A percentile compares a stretch with the other conserved stretches of the same genome.
These are phyloP conservation scores for Leptopilina myrica DNA, from an alignment of 2,888 invertebrate species.

Conservation along the genomic window DNA sequence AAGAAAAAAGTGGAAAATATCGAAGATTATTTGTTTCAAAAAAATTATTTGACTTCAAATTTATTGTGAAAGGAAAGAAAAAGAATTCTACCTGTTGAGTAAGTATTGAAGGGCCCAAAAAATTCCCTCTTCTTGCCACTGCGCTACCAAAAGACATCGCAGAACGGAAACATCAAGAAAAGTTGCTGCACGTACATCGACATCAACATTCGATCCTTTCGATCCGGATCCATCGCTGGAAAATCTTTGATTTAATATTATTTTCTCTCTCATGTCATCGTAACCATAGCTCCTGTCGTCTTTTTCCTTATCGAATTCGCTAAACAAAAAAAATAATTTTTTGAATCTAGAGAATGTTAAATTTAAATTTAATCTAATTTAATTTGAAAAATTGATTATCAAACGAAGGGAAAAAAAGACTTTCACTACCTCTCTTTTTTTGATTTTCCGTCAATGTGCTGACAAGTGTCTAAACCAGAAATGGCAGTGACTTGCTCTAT, in stretches of 20 bases:
- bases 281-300: neutral
- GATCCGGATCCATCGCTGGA: slow-evolving; percentile 29
- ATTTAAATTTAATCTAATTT: neutral
- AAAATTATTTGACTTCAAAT: slow-evolving; percentile 19
- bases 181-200: slow-evolving; percentile 89
- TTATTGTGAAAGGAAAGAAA: too few species aligned
- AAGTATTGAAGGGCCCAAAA: slow-evolving; percentile 97
- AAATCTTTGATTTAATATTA: slow-evolving; percentile 4
- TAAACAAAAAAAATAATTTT: neutral
- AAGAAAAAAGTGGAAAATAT: too few species aligned
- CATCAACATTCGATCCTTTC: slow-evolving; percentile 56
- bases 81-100: slow-evolving; percentile 84
- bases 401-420: too few species aligned
- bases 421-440: slow-evolving; percentile 12
- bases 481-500: slow-evolving; percentile 77
- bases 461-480: slow-evolving; percentile 73
- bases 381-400: neutral
- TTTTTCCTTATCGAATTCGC: neutral
- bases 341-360: neutral
- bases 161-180: slow-evolving; percentile 98
- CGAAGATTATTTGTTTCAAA: too few species aligned
- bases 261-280: slow-evolving; percentile 5
- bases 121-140: slow-evolving; percentile 99
- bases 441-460: slow-evolving; percentile 52
- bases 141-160: slow-evolving; percentile 95